Evolutionary conservation across 37 sponge, comb jelly and placozoan species (phyloP), one percentile per base, ranked within the genome.

Genomic region (Diacarnus erythraeanus): DNA sequence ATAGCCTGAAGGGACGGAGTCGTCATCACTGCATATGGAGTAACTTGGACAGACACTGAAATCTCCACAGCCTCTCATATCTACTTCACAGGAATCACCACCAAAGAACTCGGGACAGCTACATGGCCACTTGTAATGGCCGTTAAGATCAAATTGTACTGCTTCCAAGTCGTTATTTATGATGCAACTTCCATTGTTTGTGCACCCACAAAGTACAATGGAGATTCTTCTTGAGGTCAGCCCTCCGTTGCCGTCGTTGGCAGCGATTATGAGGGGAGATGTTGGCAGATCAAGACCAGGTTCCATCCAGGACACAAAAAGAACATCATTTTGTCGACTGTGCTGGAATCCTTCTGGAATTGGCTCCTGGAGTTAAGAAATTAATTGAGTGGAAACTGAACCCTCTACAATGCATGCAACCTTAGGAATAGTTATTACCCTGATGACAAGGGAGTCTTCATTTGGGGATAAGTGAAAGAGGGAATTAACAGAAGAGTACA

Each of bases 201-300:
- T 37, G 80, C 87, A 86, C 2, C 25, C 58, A 42, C 87, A 86
- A 10, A 86, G 80, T 9, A 80, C 60, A 18, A 86, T 60, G 26
- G 87, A 86, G 47, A 80, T 35, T 1, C 44, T 57, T 41, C 57
- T 36, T 18, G 25, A 1, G 10, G 77, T 34, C 12, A 47, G 18
- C 1, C 57, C 80, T 40, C 65, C 79, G 21, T 38, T 74, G 23
- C 26, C 25, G 72, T 86, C 87, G 74, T 39, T 86, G 33, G 76
- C 78, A 31, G 73, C 17, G 6, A 86, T 23, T 25, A 59, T 25
- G 39, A 86, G 26, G 3, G 80, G 35, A 1, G 36, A 4, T 26
- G 78, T 10, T 1, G 85, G 85, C 10, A 84, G 77, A 15, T 2
- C 2, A 68, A 33, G 8, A 57, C 71, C 77, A 20, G 77, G 68